Base-by-base conservation (phyloP, 2,888 invertebrate species). In the Lasioglossum malachurum region DNA sequence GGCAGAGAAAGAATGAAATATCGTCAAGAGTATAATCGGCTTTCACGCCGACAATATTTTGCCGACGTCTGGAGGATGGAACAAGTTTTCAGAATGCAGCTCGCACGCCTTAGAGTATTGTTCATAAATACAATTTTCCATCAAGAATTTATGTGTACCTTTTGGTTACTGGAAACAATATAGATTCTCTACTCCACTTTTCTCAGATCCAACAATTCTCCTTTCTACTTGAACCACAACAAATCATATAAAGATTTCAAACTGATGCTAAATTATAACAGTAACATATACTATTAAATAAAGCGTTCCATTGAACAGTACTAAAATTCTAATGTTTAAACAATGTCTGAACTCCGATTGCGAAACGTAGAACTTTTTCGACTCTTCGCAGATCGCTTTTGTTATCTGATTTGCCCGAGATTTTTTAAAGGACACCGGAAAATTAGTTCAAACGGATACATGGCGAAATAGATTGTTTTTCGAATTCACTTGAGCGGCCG, bases 21-120 rank as follows among this genome's bases (percentile, higher is more conserved):
- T 82, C 82, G 86, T 81, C 83, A 69, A 75, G 19, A 60, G 86
- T 85, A 80, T 88, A 91, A 91, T 88, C 89, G 88, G 87, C 78
- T 89, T 87, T 86, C 31, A 76, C 78, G 74, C 80, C 82, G 75
- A 75, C 83, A 80, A 82, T 86, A 86, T 83, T 88, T 84, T 79
- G 87, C 84, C 80, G 80, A 80, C 84, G 78, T 78, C 71, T 71
- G 71, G 38, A 79, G 64, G 73, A 79, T 67, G 57, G 80, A 44
- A 71, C 75, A 71, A 88, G 84, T 82, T 87, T 87, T 83, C 80
- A 78, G 81, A 75, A 86, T 85, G 72, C 73, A 72, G 77, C 41
- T 81, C 27, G 67, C 35, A 49, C 23, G 38, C 46, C 44, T 38
- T 46, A 16, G 60, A 41, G 38, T 82, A 69, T 80, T 53, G 69